Conservation (phyloP, 2,888 invertebrate species). For the Tiphia femorata region DNA sequence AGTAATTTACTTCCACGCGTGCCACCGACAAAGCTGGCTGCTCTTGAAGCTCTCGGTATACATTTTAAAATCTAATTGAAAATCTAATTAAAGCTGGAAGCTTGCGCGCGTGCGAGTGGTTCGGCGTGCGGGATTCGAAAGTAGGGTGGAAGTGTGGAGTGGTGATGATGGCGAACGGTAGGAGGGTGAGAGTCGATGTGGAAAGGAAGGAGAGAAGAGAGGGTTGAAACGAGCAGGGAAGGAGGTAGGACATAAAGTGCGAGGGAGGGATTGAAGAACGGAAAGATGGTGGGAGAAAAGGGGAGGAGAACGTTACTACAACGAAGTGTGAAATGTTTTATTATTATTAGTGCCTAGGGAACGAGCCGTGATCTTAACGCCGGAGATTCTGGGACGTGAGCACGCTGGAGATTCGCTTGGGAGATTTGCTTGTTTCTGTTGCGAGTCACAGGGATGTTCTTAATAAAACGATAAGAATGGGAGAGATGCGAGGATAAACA, state of each 20-base stretch:
- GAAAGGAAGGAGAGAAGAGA: neutral
- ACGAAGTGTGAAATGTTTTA: slow-evolving; percentile 1
- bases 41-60: slow-evolving; percentile 41
- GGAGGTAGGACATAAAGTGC: neutral
- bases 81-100: slow-evolving; percentile 49
- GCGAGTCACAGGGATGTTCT: no score
- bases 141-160: no score
- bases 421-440: no score
- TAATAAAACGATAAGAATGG: no score
- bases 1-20: slow-evolving; percentile 53
- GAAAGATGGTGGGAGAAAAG: neutral
- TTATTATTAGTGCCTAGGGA: no score
- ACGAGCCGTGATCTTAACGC: no score
- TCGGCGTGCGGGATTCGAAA: slow-evolving; percentile 4
- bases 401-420: no score
- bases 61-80: slow-evolving; percentile 58
- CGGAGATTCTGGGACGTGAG: no score
- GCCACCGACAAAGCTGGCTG: slow-evolving; percentile 47
- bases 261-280: neutral
- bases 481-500: no score
- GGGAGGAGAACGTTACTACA: no score
- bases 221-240: neutral
- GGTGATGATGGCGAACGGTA: no score
- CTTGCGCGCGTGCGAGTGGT: slow-evolving; percentile 4
- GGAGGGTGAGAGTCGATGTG: neutral